phyloP scores from a whole-genome alignment of 2,797 vertebrate species.

The Catamblyrhynchus diadema region DNA sequence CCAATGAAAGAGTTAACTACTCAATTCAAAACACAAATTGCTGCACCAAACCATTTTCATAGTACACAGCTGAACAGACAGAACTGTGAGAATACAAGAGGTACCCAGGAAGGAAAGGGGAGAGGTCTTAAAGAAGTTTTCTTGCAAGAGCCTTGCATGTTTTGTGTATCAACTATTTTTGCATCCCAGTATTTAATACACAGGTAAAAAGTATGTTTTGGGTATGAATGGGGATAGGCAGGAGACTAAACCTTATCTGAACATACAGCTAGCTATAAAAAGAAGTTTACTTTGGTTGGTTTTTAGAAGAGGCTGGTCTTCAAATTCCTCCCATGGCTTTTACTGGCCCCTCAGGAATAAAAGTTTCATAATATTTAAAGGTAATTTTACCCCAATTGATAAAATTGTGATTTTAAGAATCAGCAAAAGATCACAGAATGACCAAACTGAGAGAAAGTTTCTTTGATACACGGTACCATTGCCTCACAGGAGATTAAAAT shows the following conservation, averaged over 20 bases:
- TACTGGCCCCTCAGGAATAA: background rate
- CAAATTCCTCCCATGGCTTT: background rate
- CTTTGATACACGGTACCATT: fast-evolving
- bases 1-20: background rate
- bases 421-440: background rate
- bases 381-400: background rate
- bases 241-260: background rate
- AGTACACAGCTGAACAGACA: background rate
- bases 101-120: background rate
- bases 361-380: background rate
- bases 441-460: background rate
- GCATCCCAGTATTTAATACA: background rate
- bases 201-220: background rate
- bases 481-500: background rate
- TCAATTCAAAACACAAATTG: background rate
- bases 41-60: background rate
- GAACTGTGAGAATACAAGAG: background rate
- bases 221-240: background rate
- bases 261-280: background rate
- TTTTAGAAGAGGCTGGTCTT: background rate
- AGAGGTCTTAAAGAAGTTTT: background rate
- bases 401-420: background rate
- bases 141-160: background rate
- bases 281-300: background rate
- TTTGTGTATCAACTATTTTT: background rate